Percentiles rank a stretch among this genome's conserved stretches.
Evolutionary conservation across 2,113 vertebrate genomes (phyloP).

Genomic region (Oenanthe melanoleuca): DNA sequence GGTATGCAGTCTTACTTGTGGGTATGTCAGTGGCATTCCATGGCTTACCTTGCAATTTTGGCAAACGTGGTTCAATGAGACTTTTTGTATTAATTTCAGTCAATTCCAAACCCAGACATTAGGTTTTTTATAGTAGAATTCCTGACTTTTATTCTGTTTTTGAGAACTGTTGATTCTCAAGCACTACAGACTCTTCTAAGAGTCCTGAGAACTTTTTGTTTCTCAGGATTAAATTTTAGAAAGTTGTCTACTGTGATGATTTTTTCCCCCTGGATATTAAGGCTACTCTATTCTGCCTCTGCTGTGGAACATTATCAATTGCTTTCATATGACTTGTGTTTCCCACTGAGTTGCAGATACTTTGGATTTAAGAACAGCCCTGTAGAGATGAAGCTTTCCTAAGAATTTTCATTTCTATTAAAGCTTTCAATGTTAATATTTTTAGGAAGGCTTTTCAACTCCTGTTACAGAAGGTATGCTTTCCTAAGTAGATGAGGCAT

Average conservation of each 20-base stretch:
- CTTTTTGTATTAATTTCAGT: not conserved
- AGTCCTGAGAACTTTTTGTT: not conserved
- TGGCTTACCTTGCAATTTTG: not conserved
- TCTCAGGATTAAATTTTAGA: not conserved
- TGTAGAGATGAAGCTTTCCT: conserved; percentile 2
- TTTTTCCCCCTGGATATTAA: not conserved
- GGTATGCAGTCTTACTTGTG: not conserved
- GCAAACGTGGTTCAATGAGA: not conserved
- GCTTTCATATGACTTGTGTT: not conserved
- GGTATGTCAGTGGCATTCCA: not conserved
- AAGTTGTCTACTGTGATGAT: not conserved
- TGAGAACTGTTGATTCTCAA: not conserved
- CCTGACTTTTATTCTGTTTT: not conserved
- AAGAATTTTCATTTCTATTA: conserved; percentile 11
- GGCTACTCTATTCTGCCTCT: not conserved
- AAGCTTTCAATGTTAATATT: conserved; percentile 5
- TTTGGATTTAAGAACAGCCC: not conserved
- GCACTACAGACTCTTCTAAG: not conserved
- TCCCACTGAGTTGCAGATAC: conserved; percentile 22
- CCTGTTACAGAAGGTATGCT: not conserved
- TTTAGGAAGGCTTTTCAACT: conserved; percentile 25
- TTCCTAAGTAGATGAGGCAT: conserved; percentile 25
- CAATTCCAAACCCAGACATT: not conserved
- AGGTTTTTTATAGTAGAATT: not conserved
- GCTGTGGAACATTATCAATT: not conserved